Percentiles rank a stretch among this genome's conserved stretches.
phyloP scores from a whole-genome alignment of 2,113 vertebrate genomes.

The Caracal caracal region DNA sequence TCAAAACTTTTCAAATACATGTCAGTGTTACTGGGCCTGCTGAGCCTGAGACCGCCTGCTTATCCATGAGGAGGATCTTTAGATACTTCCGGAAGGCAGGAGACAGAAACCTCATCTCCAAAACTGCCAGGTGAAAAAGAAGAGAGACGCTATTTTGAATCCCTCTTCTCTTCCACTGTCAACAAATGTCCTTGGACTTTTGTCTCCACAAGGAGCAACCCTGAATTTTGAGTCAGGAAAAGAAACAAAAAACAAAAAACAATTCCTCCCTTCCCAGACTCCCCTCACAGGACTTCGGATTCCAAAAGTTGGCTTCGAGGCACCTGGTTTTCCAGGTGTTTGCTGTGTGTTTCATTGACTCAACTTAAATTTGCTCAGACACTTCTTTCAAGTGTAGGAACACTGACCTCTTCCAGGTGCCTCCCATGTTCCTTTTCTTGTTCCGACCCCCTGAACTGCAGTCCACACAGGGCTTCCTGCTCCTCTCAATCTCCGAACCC shows the following conservation, averaged over 20 bases:
- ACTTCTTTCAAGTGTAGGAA: not conserved
- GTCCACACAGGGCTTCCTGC: not conserved
- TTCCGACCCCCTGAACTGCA: not conserved
- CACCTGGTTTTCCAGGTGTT: conserved; percentile 51
- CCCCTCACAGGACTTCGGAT: not conserved
- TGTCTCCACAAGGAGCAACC: not conserved
- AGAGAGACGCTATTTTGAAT: conserved; percentile 78
- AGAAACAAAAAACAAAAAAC: not conserved
- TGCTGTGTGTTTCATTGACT: conserved; percentile 6
- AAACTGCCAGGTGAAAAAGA: conserved; percentile 68
- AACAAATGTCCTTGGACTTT: conserved; percentile 24
- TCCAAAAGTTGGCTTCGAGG: conserved; percentile 49
- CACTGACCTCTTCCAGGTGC: not conserved
- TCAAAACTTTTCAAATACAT: conserved; percentile 83
- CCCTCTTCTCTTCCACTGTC: conserved; percentile 74
- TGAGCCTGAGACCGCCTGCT: conserved; percentile 80
- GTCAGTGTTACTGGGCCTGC: conserved; percentile 77
- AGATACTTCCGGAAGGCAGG: conserved; percentile 76
- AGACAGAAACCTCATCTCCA: conserved; percentile 62
- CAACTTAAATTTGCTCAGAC: not conserved
- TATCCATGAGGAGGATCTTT: conserved; percentile 77
- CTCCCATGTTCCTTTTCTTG: not conserved
- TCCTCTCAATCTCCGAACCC: not conserved
- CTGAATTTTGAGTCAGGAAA: not conserved
- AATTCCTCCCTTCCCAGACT: not conserved